Base-by-base conservation (phyloP, 2,888 invertebrate genomes). In the Iphiclides podalirius region DNA sequence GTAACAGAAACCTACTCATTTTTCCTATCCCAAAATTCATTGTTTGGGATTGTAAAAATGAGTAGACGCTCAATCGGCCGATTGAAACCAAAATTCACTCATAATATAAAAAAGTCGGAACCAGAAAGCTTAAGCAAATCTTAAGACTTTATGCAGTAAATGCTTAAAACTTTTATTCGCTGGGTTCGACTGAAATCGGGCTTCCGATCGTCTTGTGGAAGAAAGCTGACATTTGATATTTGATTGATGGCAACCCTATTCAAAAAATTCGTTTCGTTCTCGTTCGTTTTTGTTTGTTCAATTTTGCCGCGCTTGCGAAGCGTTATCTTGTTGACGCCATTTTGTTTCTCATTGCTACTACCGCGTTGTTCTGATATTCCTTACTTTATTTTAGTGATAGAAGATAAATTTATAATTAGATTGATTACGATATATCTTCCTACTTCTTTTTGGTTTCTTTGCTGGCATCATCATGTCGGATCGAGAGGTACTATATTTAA, bases 11-110 rank as follows among this genome's bases (percentile, higher is more conserved):
- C 82, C 75, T 38, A 88, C 87, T 96, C 95, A 50, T 95, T 91
- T 69, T 97, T 97, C 99, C 99, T 99, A 52, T 96, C 92, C 98
- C 98, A 98, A 20, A 99, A n/a, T n/a, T n/a, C n/a, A n/a, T n/a
- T n/a, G n/a, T n/a, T n/a, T n/a, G n/a, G n/a, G n/a, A n/a, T n/a
- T n/a, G n/a, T n/a, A n/a, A n/a, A n/a, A n/a, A n/a, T n/a, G n/a
- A n/a, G n/a, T n/a, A n/a, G n/a, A n/a, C n/a, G n/a, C n/a, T n/a
- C n/a, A n/a, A n/a, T n/a, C n/a, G n/a, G n/a, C n/a, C n/a, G n/a
- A n/a, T n/a, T n/a, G n/a, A n/a, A n/a, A n/a, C n/a, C n/a, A n/a
- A n/a, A n/a, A n/a, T n/a, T n/a, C n/a, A n/a, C n/a, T n/a, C n/a
- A n/a, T n/a, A n/a, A n/a, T n/a, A n/a, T n/a, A n/a, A n/a, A n/a